Evolutionary conservation across 2,888 invertebrate genomes (phyloP).

Genomic region (Congeria kusceri): DNA sequence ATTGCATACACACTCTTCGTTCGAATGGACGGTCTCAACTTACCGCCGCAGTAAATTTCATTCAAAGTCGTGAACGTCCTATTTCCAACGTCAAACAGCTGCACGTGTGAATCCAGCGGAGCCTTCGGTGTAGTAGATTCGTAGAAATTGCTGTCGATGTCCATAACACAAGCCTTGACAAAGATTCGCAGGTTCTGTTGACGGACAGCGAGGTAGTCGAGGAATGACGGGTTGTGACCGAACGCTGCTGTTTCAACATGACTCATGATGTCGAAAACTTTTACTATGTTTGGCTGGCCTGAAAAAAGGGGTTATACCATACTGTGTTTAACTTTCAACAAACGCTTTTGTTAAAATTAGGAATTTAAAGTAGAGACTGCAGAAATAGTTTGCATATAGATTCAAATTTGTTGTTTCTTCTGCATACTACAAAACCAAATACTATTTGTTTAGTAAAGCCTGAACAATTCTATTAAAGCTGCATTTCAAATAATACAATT

Average conservation of each 20-base stretch:
- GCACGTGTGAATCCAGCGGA: conserved; percentile 73
- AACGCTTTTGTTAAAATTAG: too few species aligned
- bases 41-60: conserved; percentile 69
- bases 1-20: conserved; percentile 72
- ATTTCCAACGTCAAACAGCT: conserved; percentile 71
- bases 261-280: conserved; percentile 77
- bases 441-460: too few species aligned
- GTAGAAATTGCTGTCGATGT: conserved; percentile 76
- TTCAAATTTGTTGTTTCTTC: too few species aligned
- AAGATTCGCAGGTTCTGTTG: conserved; percentile 71
- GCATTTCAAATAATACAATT: too few species aligned
- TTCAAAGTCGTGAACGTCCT: conserved; percentile 71
- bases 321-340: too few species aligned
- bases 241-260: conserved; percentile 79
- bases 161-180: conserved; percentile 73
- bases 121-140: conserved; percentile 79
- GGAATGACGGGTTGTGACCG: conserved; percentile 68
- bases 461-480: too few species aligned
- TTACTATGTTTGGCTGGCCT: conserved; percentile 79
- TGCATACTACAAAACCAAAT: too few species aligned
- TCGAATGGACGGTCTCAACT: conserved; percentile 70
- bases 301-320: conserved; percentile 31
- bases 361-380: too few species aligned
- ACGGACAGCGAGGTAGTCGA: conserved; percentile 71
- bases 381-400: too few species aligned